Percentiles rank a stretch among this genome's conserved stretches.
Evolutionary conservation across 2,888 invertebrate species (phyloP).

Genomic region (Orthosia gothica): DNA sequence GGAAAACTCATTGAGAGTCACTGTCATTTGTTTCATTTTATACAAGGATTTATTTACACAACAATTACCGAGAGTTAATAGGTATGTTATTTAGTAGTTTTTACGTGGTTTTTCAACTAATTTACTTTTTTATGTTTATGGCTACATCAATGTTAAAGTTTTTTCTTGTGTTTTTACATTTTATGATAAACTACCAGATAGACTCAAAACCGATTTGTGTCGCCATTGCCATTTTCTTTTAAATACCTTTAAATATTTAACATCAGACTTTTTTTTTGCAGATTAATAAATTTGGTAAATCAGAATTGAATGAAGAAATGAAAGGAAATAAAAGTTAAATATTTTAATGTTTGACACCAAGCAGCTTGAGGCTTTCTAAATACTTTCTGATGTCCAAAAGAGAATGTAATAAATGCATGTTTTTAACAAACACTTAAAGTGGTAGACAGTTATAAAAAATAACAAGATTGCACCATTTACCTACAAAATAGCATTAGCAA

Average conservation of each 20-base stretch:
- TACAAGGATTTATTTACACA: slow-evolving; percentile 12
- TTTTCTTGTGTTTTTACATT: not conserved
- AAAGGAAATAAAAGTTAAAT: too few relatives aligned
- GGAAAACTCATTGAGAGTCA: slow-evolving; percentile 29
- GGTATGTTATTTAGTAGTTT: not conserved
- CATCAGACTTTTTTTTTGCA: not conserved
- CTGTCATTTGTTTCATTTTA: slow-evolving; percentile 31
- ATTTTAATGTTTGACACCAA: not conserved
- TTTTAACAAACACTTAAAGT: not conserved
- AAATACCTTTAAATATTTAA: not conserved
- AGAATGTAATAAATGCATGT: slow-evolving; percentile 8
- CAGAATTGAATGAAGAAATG: too few relatives aligned
- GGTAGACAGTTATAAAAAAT: too few relatives aligned
- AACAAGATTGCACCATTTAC: not conserved
- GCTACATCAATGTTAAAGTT: not conserved
- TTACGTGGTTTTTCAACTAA: not conserved
- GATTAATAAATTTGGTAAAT: not conserved
- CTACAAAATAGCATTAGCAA: slow-evolving; percentile 14
- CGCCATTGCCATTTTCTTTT: too few relatives aligned
- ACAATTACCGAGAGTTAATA: slow-evolving; percentile 1
- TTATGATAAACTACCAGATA: not conserved
- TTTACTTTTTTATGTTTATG: not conserved
- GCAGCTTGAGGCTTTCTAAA: slow-evolving; percentile 35
- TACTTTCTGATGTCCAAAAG: slow-evolving; percentile 3
- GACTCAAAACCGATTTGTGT: not conserved